Percentiles rank a stretch among this genome's conserved stretches.
phyloP scores from a whole-genome alignment of 2,797 vertebrate genomes.

The Paratrypauchen microcephalus region DNA sequence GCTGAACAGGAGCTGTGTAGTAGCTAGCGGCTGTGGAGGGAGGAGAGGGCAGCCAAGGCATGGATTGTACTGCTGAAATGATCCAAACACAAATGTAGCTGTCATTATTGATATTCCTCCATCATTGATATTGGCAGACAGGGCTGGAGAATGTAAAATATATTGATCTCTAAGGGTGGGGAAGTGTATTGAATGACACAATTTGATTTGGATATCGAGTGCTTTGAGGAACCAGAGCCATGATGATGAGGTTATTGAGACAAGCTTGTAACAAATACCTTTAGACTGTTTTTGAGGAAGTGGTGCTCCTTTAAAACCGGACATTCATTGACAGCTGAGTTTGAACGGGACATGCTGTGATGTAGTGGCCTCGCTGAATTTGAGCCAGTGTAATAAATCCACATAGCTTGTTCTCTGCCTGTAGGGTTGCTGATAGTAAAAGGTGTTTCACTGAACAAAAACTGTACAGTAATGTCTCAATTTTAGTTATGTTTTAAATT shows the following conservation, averaged over 20 bases:
- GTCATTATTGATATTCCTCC: slow-evolving; percentile 76
- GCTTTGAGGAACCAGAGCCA: slow-evolving; percentile 52
- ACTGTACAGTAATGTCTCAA: neutral
- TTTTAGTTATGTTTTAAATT: no score
- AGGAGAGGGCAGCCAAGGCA: slow-evolving; percentile 65
- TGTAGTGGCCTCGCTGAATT: slow-evolving; percentile 32
- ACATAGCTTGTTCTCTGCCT: neutral
- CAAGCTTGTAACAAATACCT: slow-evolving; percentile 34
- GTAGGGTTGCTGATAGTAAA: neutral
- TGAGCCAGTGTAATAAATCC: neutral
- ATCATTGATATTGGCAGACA: slow-evolving; percentile 79
- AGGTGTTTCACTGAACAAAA: neutral
- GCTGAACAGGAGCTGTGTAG: slow-evolving; percentile 76
- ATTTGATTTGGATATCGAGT: slow-evolving; percentile 67
- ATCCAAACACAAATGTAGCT: slow-evolving; percentile 76
- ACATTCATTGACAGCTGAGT: slow-evolving; percentile 46
- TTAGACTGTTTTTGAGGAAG: slow-evolving; percentile 30
- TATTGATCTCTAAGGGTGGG: slow-evolving; percentile 69
- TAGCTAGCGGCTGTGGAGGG: slow-evolving; percentile 62
- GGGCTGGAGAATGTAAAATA: slow-evolving; percentile 70
- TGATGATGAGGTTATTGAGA: slow-evolving; percentile 51
- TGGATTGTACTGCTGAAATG: slow-evolving; percentile 73
- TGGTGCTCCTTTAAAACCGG: slow-evolving; percentile 43
- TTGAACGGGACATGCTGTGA: slow-evolving; percentile 45
- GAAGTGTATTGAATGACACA: slow-evolving; percentile 66